phyloP scores from a whole-genome alignment of 2,797 vertebrate genomes.

The Takifugu ocellatus region DNA sequence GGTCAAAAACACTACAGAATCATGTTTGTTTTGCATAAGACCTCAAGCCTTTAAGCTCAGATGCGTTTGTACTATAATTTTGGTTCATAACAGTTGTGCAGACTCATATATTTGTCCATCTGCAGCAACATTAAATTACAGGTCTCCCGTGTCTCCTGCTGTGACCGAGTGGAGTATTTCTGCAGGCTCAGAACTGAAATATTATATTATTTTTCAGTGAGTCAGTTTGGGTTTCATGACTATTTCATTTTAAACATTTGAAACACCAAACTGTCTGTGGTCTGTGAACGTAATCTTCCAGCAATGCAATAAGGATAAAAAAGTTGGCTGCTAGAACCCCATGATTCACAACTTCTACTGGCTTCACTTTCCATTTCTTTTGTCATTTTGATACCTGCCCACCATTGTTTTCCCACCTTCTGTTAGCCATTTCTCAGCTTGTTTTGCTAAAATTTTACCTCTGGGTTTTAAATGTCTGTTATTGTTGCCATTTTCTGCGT shows the following conservation, averaged over 20 bases:
- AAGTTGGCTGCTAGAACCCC: constrained; percentile 25
- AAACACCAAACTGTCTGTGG: too few relatives aligned
- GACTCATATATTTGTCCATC: constrained; percentile 70
- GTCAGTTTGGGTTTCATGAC: constrained; percentile 38
- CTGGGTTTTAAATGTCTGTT: not conserved
- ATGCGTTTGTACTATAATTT: constrained; percentile 63
- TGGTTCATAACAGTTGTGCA: constrained; percentile 62
- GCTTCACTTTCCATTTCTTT: not conserved
- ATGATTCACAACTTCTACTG: constrained; percentile 23
- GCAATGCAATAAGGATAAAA: constrained; percentile 25
- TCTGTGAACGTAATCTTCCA: constrained; percentile 51
- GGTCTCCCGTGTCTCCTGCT: constrained; percentile 49
- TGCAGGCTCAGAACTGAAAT: constrained; percentile 44
- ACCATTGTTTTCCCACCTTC: not conserved
- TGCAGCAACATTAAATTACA: constrained; percentile 69
- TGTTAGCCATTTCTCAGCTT: not conserved
- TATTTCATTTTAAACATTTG: constrained; percentile 3
- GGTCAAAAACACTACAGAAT: constrained; percentile 1
- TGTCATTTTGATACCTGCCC: constrained; percentile 1
- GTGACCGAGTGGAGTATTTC: constrained; percentile 51
- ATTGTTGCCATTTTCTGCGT: not conserved
- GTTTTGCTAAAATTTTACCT: constrained; percentile 5
- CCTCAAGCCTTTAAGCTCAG: constrained; percentile 30
- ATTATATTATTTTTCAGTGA: constrained; percentile 46
- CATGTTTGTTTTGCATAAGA: constrained; percentile 53